Evolutionary conservation across 2,797 vertebrate genomes (phyloP).

Genomic region (Pygocentrus nattereri): DNA sequence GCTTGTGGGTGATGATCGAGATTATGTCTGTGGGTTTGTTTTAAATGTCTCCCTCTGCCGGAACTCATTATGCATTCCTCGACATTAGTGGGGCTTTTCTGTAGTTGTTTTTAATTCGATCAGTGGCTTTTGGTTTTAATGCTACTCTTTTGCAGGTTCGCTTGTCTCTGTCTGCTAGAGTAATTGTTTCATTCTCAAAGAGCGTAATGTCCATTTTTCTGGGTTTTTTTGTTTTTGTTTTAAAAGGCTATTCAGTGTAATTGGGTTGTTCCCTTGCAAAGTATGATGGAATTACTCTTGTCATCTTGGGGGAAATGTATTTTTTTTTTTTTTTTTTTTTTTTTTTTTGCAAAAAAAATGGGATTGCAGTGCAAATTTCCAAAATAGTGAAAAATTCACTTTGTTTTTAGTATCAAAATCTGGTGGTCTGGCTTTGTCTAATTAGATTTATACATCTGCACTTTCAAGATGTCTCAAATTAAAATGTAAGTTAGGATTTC

Average conservation of each 20-base stretch:
- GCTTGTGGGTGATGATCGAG: slow-evolving; percentile 50
- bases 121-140: slow-evolving; percentile 78
- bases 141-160: slow-evolving; percentile 72
- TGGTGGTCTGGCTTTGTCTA: background rate
- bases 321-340: too few species aligned
- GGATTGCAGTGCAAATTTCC: background rate
- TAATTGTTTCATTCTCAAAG: slow-evolving; percentile 62
- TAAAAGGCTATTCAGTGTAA: background rate
- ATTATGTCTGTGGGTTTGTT: slow-evolving; percentile 78
- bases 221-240: background rate
- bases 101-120: slow-evolving; percentile 80
- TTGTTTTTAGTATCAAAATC: too few species aligned
- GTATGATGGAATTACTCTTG: too few species aligned
- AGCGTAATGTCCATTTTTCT: background rate
- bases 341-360: too few species aligned
- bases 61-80: slow-evolving; percentile 95
- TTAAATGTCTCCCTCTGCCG: slow-evolving; percentile 70
- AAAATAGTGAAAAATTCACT: background rate
- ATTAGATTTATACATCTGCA: background rate
- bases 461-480: background rate
- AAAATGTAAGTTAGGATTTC: background rate
- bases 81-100: slow-evolving; percentile 80
- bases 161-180: slow-evolving; percentile 84
- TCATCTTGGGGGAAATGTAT: background rate
- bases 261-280: background rate